phyloP scores from a whole-genome alignment of 2,797 vertebrate genomes.

The Garrulus glandarius region DNA sequence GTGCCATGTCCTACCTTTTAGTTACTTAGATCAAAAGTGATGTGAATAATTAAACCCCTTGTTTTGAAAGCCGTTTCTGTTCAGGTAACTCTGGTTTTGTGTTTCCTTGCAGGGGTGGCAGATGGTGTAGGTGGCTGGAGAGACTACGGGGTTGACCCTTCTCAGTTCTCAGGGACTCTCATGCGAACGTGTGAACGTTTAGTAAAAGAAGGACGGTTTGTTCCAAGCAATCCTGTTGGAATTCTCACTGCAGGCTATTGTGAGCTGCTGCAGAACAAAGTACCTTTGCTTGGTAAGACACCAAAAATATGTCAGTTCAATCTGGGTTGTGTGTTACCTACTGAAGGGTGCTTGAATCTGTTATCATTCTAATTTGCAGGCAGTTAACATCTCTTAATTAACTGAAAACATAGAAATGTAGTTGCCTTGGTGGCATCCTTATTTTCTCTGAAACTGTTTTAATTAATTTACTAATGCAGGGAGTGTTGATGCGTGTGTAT shows the following conservation, averaged over 20 bases:
- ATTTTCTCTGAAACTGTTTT: not conserved
- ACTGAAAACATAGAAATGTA: not conserved
- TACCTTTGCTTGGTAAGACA: conserved; percentile 92
- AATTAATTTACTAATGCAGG: not conserved
- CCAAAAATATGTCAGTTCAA: rapidly evolving
- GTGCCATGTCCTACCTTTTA: not conserved
- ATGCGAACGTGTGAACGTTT: conserved; percentile 97
- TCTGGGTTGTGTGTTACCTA: not conserved
- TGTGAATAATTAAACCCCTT: not conserved
- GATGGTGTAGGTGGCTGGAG: conserved; percentile 98
- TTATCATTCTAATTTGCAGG: not conserved
- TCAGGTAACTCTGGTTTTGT: not conserved
- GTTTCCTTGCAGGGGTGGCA: conserved; percentile 84
- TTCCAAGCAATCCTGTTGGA: conserved; percentile 93
- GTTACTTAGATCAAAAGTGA: not conserved
- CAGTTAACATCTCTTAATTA: not conserved
- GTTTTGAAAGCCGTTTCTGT: not conserved
- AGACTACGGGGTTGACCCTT: conserved; percentile 97
- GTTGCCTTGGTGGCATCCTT: not conserved
- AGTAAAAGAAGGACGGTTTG: conserved; percentile 94
- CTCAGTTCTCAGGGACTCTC: conserved; percentile 95
- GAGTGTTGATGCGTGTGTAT: not conserved
- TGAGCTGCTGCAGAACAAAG: conserved; percentile 98
- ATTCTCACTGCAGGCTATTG: conserved; percentile 95
- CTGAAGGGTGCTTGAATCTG: not conserved